Evolutionary conservation across 2,888 invertebrate genomes (phyloP).

Genomic region (Troides helena): DNA sequence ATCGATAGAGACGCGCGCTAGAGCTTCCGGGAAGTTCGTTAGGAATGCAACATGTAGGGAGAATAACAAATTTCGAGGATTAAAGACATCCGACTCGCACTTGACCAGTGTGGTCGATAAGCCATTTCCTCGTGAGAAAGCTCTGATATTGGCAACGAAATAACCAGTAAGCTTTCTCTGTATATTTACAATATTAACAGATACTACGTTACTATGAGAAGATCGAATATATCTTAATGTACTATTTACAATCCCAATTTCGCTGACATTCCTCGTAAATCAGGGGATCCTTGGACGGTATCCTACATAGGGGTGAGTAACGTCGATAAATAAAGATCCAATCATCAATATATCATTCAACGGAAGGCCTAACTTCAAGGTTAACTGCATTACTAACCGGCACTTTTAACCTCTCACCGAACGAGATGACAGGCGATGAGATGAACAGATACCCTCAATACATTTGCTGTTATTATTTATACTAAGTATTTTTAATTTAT

Average conservation of each 20-base stretch:
- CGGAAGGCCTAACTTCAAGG: constrained; percentile 9
- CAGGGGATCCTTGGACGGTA: constrained; percentile 62
- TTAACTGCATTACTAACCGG: constrained; percentile 14
- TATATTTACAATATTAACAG: background rate
- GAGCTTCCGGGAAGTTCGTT: too few relatives aligned
- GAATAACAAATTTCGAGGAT: background rate
- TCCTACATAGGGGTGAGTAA: constrained; percentile 31
- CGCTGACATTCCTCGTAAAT: constrained; percentile 58
- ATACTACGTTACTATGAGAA: background rate
- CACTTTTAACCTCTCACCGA: constrained; percentile 32
- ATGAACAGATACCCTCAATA: background rate
- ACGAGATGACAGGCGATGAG: constrained; percentile 3
- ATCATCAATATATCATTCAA: constrained; percentile 21
- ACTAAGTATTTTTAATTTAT: background rate
- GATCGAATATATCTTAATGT: constrained; percentile 9
- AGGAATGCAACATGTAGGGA: background rate
- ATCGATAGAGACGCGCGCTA: too few relatives aligned
- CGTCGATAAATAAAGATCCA: constrained; percentile 19
- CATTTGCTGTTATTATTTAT: background rate
- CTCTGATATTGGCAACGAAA: too few relatives aligned
- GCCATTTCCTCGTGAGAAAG: too few relatives aligned
- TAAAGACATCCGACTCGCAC: too few relatives aligned
- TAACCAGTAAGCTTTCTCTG: background rate
- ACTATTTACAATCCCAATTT: constrained; percentile 51
- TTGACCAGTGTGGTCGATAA: too few relatives aligned